Conservation (phyloP, 2,113 vertebrate genomes). For the Anolis sagrei region DNA sequence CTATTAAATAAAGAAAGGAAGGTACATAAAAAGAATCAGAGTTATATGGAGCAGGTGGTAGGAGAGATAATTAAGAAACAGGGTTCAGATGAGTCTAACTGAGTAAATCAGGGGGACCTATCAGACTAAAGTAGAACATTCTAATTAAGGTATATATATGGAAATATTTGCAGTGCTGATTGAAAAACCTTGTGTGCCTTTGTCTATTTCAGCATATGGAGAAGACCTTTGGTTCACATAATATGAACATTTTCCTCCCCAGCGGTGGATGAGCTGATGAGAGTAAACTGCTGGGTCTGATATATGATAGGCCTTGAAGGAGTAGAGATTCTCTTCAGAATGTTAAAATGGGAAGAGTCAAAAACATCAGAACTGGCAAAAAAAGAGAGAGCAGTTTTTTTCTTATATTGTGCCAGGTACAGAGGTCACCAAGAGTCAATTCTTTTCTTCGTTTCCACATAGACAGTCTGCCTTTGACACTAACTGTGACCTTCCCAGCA, state of each 20-base stretch:
- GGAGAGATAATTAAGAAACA: conserved; percentile 37
- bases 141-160: conserved; percentile 16
- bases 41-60: not conserved
- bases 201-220: conserved; percentile 27
- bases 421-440: not conserved
- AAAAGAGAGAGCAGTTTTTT: not conserved
- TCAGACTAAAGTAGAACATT: conserved; percentile 33
- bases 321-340: conserved; percentile 14
- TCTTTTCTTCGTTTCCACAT: not conserved
- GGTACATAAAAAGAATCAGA: conserved; percentile 17
- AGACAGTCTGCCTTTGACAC: not conserved
- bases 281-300: not conserved
- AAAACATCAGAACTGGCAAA: not conserved
- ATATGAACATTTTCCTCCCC: not conserved
- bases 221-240: conserved; percentile 20
- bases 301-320: not conserved
- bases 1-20: conserved; percentile 16
- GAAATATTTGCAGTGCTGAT: conserved; percentile 57
- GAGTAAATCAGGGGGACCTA: not conserved
- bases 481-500: not conserved
- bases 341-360: not conserved
- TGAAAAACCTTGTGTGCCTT: conserved; percentile 33
- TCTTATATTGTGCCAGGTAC: not conserved
- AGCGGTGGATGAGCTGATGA: conserved; percentile 36
- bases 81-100: conserved; percentile 20